A percentile compares a stretch with the other conserved stretches of the same genome.
Conservation (phyloP, 2,797 vertebrate species). For the Coracias cyanogaster region DNA sequence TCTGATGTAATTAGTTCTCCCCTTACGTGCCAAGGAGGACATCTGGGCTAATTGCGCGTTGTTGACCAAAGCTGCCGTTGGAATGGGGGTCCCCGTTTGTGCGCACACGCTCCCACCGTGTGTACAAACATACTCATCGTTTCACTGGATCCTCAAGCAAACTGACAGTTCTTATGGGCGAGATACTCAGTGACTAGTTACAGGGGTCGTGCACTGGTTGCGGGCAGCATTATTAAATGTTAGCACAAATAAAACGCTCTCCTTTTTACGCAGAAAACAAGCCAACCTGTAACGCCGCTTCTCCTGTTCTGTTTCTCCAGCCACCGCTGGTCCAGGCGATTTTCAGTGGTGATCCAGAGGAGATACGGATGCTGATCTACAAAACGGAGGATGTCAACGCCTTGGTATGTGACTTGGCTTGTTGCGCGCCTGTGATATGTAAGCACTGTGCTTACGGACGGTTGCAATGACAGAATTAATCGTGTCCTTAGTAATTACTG, state of each 20-base stretch:
- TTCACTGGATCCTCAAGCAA: not conserved
- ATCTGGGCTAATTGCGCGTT: conserved; percentile 23
- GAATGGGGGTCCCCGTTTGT: not conserved
- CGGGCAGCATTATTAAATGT: not conserved
- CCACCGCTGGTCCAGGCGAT: conserved; percentile 95
- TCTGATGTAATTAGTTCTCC: conserved; percentile 54
- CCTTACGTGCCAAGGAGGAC: conserved; percentile 18
- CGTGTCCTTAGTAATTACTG: not conserved
- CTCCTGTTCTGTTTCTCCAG: conserved; percentile 76
- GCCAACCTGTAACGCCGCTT: not conserved
- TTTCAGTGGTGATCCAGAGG: conserved; percentile 95
- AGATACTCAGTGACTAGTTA: not conserved
- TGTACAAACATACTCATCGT: not conserved
- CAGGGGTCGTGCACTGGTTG: not conserved
- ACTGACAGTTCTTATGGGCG: not conserved
- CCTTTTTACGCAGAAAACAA: not conserved
- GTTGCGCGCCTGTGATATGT: not conserved
- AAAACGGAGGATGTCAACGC: conserved; percentile 97
- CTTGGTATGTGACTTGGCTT: conserved; percentile 82
- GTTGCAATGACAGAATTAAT: not conserved
- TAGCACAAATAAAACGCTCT: not conserved
- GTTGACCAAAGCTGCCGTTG: conserved; percentile 16
- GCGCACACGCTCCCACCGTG: not conserved
- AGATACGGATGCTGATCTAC: conserved; percentile 95
- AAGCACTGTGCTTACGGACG: not conserved